Evolutionary conservation across 2,888 invertebrate species (phyloP).

Genomic region (Trachelus tabidus): DNA sequence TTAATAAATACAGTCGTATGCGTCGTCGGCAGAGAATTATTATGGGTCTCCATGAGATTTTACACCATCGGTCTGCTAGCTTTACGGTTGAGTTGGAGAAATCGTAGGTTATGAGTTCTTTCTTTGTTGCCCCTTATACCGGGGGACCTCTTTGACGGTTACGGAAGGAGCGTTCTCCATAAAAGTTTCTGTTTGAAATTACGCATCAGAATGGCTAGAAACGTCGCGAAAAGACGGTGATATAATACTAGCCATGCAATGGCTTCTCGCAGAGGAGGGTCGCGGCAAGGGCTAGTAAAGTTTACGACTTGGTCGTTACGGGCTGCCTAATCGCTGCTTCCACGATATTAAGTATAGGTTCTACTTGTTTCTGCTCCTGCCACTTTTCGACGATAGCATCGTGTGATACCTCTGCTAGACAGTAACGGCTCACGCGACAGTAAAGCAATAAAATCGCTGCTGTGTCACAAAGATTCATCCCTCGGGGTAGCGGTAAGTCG

Average conservation of each 20-base stretch:
- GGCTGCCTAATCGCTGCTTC: constrained; percentile 38
- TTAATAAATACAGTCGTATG: not conserved
- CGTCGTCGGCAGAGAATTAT: not conserved
- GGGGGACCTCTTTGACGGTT: not conserved
- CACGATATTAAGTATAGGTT: constrained; percentile 40
- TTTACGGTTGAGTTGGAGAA: not conserved
- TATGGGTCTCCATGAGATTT: not conserved
- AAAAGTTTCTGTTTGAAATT: not conserved
- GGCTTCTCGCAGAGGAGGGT: not conserved
- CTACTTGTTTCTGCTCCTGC: constrained; percentile 10
- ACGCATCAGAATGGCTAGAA: not conserved
- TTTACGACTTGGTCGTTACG: constrained; percentile 34
- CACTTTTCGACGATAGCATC: not conserved
- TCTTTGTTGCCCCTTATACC: not conserved
- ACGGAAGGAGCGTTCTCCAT: not conserved
- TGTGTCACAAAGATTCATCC: constrained; percentile 18
- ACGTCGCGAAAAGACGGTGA: not conserved
- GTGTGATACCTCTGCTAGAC: constrained; percentile 19
- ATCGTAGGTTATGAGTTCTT: not conserved
- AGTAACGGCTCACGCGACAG: constrained; percentile 22
- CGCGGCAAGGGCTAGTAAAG: constrained; percentile 14
- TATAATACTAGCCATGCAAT: not conserved
- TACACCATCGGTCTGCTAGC: not conserved
- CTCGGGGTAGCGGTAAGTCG: constrained; percentile 5
- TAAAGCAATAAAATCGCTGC: constrained; percentile 27